Evolutionary conservation across 2,888 invertebrate genomes (phyloP), one percentile per base, ranked within the genome.

Genomic region (Hirtodrosophila histrioides): DNA sequence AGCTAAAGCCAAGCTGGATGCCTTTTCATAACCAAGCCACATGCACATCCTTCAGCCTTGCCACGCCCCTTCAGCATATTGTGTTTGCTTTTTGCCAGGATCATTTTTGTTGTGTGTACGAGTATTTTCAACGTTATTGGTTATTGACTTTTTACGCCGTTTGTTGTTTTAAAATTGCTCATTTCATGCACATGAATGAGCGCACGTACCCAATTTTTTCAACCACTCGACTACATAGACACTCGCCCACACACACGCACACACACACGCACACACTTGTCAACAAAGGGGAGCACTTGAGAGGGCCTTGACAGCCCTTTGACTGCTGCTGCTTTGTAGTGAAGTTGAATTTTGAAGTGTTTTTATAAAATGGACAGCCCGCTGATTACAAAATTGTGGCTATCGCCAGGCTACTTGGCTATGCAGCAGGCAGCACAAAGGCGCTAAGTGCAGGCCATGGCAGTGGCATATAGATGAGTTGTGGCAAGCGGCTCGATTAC

Each of bases 101-200:
- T 66, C 41, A 40, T 39, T 61, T 64, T 53, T 45, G 33, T 44
- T 58, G 46, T 54, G 43, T 62, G 43, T 49, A 17, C 3, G 55
- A 37, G 61, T 46, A 60, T 68, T 53, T 67, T 64, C 40, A 50
- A 67, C 53, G 62, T 51, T 69, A 78, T 77, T 78, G 78, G 63
- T 61, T 72, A 68, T 77, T 77, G 77, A 77, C 77, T 80, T 73
- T 79, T 69, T 76, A 66, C 64, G 64, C 50, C 53, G 72, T 72
- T 84, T 84, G 70, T 81, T 84, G 68, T 81, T 78, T 75, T 64
- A 67, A 82, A 78, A 75, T 86, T 82, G 85, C 75, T 85, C 70
- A 78, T 86, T 83, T 75, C 50, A 78, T 79, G 74, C 85, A 84
- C 81, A 73, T 78, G 86, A 76, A 46, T 81, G 85, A 65, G 55